Percentiles rank a stretch among this genome's conserved stretches.
These are phyloP conservation scores for Spodoptera picta DNA, from an alignment of 2,888 invertebrate genomes.

Conservation along the genomic window DNA sequence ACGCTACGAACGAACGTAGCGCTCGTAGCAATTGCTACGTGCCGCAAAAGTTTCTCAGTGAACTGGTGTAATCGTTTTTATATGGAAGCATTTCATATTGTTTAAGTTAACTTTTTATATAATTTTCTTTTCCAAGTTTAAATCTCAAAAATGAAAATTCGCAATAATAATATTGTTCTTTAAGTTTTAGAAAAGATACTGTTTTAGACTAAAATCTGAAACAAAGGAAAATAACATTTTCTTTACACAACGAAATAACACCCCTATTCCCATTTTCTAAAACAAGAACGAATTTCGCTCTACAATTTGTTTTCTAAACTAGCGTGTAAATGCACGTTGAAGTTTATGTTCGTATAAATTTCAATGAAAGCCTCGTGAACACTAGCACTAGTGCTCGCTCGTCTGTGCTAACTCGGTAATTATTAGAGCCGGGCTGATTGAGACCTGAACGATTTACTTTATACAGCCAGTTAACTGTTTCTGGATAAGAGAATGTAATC, in stretches of 20 bases:
- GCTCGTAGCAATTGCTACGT: constrained; percentile 46
- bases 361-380: constrained; percentile 29
- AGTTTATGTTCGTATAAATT: constrained; percentile 21
- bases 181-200: no score
- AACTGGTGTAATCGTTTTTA: constrained; percentile 31
- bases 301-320: constrained; percentile 8
- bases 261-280: constrained; percentile 9
- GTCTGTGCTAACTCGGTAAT: constrained; percentile 10
- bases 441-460: constrained; percentile 3
- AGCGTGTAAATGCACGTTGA: constrained; percentile 10
- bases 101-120: constrained; percentile 2
- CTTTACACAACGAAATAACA: constrained; percentile 2
- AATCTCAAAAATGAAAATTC: no score
- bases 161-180: no score
- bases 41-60: constrained; percentile 12
- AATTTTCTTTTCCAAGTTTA: no score
- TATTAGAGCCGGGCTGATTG: constrained; percentile 17
- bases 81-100: constrained; percentile 14
- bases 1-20: constrained; percentile 20
- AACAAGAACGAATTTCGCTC: constrained; percentile 5
- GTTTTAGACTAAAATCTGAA: no score
- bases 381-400: constrained; percentile 6
- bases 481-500: neutral
- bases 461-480: constrained; percentile 10
- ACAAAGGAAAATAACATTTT: no score